Conservation (phyloP, 2,888 invertebrate genomes). For the Lapara coniferarum region DNA sequence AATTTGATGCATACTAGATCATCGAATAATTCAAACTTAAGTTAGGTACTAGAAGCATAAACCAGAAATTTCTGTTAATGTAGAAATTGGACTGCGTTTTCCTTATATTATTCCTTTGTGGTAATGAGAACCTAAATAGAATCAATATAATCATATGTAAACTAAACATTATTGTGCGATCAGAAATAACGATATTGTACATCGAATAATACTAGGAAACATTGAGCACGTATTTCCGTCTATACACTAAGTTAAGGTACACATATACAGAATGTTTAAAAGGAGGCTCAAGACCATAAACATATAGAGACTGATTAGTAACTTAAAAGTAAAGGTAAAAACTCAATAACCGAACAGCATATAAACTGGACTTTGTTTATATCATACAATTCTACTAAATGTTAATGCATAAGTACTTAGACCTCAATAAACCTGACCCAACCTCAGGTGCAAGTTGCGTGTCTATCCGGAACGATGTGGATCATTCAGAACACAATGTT, state of each 20-base stretch:
- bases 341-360: too few species aligned
- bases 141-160: slow-evolving; percentile 4
- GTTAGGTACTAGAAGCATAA: neutral
- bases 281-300: neutral
- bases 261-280: neutral
- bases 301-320: too few species aligned
- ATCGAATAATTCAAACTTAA: neutral
- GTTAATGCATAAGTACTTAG: too few species aligned
- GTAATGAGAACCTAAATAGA: neutral
- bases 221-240: slow-evolving; percentile 25
- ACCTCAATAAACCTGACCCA: too few species aligned
- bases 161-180: neutral
- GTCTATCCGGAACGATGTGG: too few species aligned
- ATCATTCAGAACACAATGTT: too few species aligned
- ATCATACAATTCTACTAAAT: too few species aligned
- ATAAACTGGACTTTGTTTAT: too few species aligned
- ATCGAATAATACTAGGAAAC: slow-evolving; percentile 24
- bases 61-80: slow-evolving; percentile 4
- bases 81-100: neutral
- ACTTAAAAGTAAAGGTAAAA: too few species aligned
- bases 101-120: neutral
- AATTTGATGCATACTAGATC: too few species aligned
- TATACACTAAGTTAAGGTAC: slow-evolving; percentile 6
- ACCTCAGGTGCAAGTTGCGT: too few species aligned
- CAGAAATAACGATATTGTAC: slow-evolving; percentile 4